Evolutionary conservation across 2,888 invertebrate species (phyloP), one percentile per base, ranked within the genome.

Genomic region (Macrosiphum euphorbiae): DNA sequence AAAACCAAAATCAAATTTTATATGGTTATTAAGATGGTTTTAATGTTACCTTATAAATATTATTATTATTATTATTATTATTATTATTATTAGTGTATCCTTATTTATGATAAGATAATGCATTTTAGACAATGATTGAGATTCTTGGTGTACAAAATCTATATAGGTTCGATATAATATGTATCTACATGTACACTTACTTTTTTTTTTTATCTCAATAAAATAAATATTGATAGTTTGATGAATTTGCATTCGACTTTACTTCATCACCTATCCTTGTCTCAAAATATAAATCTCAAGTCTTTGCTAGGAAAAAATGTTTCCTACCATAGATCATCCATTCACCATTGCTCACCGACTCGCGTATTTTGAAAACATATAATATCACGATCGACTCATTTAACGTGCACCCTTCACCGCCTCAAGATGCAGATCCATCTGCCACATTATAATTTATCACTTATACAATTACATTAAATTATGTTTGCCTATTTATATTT

Each of bases 111-210:
- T 61, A 92, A 88, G 52, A 91, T 35, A 92, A 88, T 88, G 67
- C 87, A 88, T 92, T 87, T 67, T 92, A 92, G 92, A 92, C 52
- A 92, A 88, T 67, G 88, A 78, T 92, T 91, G 86, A 91, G 44
- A 87, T 92, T 78, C 50, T 92, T 26, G 20, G 67, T 88, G 92
- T 92, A 92, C 85, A 88, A 92, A 87, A 87, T 92, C 92, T 86
- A 61, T 78, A 88, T 86, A 58, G 24, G 44, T n/a, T 85, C 41
- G 26, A 41, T 52, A 88, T 58, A 50, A n/a, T 50, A 67, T 67
- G 44, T 78, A 90, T 58, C 78, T 86, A 47, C 47, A 87, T 87
- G 47, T 87, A 47, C 67, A 67, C 47, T 90, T 41, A 41, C 16
- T 47, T 90, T 90, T 90, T 90, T 90, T 89, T 90, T 90, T 90